These are phyloP conservation scores for Antigone vipio DNA, from an alignment of 2,113 vertebrate species.

Conservation along the genomic window DNA sequence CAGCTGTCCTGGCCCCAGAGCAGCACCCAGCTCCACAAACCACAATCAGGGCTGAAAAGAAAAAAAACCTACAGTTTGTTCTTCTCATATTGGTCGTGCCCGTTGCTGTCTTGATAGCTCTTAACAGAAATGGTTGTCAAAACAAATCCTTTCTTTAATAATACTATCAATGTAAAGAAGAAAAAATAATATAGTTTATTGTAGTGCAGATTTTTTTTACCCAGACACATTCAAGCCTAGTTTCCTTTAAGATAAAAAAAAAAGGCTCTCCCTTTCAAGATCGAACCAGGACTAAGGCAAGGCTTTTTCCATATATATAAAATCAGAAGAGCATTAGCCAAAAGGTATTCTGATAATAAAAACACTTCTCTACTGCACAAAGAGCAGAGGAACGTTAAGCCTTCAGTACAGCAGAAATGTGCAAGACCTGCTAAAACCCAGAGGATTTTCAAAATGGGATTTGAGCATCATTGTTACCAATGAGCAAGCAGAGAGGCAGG, in stretches of 20 bases:
- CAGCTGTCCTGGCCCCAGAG: background rate
- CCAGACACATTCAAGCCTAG: background rate
- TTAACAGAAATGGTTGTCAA: background rate
- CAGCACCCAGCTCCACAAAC: background rate
- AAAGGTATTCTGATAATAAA: constrained; percentile 20
- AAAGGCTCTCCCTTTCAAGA: background rate
- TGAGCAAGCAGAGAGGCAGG: constrained; percentile 20
- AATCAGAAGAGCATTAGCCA: constrained; percentile 7
- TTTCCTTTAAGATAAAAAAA: background rate
- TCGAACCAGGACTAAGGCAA: background rate
- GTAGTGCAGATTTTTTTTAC: background rate
- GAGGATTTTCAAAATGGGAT: constrained; percentile 1
- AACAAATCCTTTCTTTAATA: constrained; percentile 29
- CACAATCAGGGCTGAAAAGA: background rate
- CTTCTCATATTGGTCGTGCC: accelerated
- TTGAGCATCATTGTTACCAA: background rate
- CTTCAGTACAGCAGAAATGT: background rate
- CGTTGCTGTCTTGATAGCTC: background rate
- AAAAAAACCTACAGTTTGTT: background rate
- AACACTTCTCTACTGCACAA: background rate
- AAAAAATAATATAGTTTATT: background rate
- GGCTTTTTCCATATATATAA: background rate
- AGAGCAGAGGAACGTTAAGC: background rate
- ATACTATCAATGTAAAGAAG: background rate
- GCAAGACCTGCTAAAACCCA: constrained; percentile 26